phyloP scores from a whole-genome alignment of 2,888 invertebrate genomes.

The Spilarctia lutea region DNA sequence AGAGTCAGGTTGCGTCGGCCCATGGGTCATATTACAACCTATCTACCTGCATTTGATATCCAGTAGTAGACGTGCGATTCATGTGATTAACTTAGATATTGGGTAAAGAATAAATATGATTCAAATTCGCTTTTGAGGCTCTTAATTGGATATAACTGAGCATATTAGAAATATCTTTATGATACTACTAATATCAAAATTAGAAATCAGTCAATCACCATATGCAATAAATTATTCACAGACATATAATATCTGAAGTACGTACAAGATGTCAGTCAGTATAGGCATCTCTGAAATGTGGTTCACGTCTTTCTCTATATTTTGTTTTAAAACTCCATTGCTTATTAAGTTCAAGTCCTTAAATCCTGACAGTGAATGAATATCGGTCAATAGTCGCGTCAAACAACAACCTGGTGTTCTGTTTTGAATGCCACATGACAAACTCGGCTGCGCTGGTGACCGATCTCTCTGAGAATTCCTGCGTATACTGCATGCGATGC shows the following conservation, averaged over 20 bases:
- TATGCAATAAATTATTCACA: no score
- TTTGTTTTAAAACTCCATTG: slow-evolving; percentile 10
- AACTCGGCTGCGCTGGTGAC: slow-evolving; percentile 19
- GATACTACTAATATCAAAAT: background rate
- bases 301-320: background rate
- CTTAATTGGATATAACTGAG: background rate
- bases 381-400: slow-evolving; percentile 37
- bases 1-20: slow-evolving; percentile 50
- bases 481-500: slow-evolving; percentile 25
- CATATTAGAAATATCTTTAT: background rate
- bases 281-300: background rate
- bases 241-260: no score
- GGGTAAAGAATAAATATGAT: background rate
- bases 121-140: background rate
- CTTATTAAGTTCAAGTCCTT: slow-evolving; percentile 10
- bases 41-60: slow-evolving; percentile 51
- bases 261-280: no score
- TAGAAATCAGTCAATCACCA: background rate
- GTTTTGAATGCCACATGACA: slow-evolving; percentile 45
- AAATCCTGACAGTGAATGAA: slow-evolving; percentile 37
- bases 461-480: slow-evolving; percentile 33
- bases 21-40: slow-evolving; percentile 50
- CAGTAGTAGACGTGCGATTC: slow-evolving; percentile 13
- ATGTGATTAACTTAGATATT: slow-evolving; percentile 15
- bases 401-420: slow-evolving; percentile 48